These are phyloP conservation scores for Eristalis intricaria DNA, from an alignment of 2,888 invertebrate species.

Conservation along the genomic window DNA sequence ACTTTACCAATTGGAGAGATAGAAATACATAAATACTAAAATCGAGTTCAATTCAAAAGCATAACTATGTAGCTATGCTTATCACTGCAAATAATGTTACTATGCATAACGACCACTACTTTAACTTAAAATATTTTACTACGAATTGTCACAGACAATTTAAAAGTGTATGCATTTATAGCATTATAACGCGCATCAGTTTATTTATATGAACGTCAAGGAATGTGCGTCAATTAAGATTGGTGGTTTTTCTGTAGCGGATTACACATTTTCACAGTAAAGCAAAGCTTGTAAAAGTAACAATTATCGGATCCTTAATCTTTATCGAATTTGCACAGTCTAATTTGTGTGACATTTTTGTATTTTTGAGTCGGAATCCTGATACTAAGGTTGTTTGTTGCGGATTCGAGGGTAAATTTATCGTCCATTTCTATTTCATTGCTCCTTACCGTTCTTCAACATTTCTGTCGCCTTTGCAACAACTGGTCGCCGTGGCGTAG, in stretches of 20 bases:
- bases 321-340: conserved; percentile 27
- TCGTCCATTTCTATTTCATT: no score
- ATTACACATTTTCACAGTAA: background rate
- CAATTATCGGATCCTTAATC: conserved; percentile 17
- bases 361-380: background rate
- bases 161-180: background rate
- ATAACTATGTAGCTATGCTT: background rate
- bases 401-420: no score
- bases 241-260: background rate
- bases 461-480: no score
- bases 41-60: conserved; percentile 7
- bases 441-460: no score
- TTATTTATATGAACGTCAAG: background rate
- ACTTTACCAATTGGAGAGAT: background rate
- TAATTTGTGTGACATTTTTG: conserved; percentile 3
- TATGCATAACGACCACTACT: conserved; percentile 24
- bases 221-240: background rate
- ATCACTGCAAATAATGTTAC: background rate
- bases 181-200: no score
- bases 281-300: conserved; percentile 3
- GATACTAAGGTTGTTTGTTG: background rate
- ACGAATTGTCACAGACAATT: conserved; percentile 2
- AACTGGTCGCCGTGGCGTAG: no score
- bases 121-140: conserved; percentile 17
- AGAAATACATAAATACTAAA: conserved; percentile 2